Percentiles rank a stretch among this genome's conserved stretches.
phyloP scores from a whole-genome alignment of 2,888 invertebrate species.

The Tenthredo mesomela region DNA sequence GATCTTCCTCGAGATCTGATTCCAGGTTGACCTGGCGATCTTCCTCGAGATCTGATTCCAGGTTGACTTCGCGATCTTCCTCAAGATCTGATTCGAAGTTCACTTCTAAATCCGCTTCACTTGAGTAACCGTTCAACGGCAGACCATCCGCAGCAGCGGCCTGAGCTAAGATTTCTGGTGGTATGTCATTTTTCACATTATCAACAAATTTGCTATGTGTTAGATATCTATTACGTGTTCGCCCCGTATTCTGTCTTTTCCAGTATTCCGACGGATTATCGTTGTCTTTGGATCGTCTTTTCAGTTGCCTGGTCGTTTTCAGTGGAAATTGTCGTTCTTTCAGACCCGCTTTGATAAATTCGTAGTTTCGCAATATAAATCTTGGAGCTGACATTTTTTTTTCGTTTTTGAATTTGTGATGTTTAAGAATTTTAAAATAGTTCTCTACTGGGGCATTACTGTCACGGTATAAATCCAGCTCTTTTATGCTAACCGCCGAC shows the following conservation, averaged over 20 bases:
- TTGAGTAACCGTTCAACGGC: not conserved
- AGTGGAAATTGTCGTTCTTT: not conserved
- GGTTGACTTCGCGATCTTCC: not conserved
- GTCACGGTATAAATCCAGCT: not conserved
- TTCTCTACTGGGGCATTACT: conserved; percentile 10
- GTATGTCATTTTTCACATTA: not conserved
- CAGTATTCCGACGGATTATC: not conserved
- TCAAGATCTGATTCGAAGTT: not conserved
- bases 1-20: too few species aligned
- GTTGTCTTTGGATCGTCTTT: not conserved
- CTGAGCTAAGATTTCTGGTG: not conserved
- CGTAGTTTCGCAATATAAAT: not conserved
- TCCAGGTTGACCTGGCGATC: too few species aligned
- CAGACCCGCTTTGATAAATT: not conserved
- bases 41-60: too few species aligned
- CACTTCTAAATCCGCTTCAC: not conserved
- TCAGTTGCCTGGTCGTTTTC: not conserved
- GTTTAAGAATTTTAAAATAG: conserved; percentile 12
- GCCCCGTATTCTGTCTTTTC: not conserved
- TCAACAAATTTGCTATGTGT: not conserved
- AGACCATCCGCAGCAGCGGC: not conserved
- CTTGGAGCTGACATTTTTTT: not conserved
- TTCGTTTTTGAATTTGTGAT: not conserved
- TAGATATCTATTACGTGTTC: not conserved
- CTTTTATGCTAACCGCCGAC: not conserved